Evolutionary conservation across 2,113 vertebrate genomes (phyloP), one percentile per base, ranked within the genome.

Genomic region (Gavia stellata): DNA sequence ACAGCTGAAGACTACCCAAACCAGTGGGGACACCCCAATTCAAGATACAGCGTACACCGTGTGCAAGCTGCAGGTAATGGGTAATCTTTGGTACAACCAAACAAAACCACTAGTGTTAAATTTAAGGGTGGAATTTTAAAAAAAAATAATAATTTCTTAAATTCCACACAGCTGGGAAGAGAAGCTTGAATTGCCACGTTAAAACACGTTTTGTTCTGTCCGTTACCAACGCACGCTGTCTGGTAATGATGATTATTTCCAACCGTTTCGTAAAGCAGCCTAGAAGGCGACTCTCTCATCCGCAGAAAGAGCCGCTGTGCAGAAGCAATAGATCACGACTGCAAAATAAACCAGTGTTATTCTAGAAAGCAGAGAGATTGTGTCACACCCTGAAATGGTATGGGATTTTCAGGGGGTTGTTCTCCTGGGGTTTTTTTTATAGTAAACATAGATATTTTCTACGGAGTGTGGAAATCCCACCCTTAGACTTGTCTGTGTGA

Each of bases 11-110:
- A 14, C 21, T 5, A 44, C 29, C 28, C 55, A 53, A 23, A 45
- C 3, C 2, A 53, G 28, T 24, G 18, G 47, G 53, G 16, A 16
- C 17, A 45, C 9, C 20, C 21, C 63, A 24, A 28, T 3, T 31
- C 45, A 40, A 44, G 24, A 8, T 0, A 28, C 7, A 12, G 36
- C 0, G 12, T 18, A 49, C 29, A 19, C 7, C n/a, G n/a, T 4
- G 1, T 15, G 28, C 21, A 44, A 33, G 28, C 18, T 38, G 36
- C 47, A 82, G 25, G 5, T 4, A 14, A 25, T 0, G 4, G 7
- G 14, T 28, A 6, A 26, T 10, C 44, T 78, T 19, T 17, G 18
- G 16, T 8, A 44, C 31, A 21, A 33, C 14, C 47, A 36, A 59
- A 11, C 5, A 26, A 50, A 50, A 31, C 7, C 10, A 34, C 9